Percentiles rank a stretch among this genome's conserved stretches.
These are phyloP conservation scores for Tychaedon coryphoeus DNA, from an alignment of 2,113 vertebrate genomes.

Conservation along the genomic window DNA sequence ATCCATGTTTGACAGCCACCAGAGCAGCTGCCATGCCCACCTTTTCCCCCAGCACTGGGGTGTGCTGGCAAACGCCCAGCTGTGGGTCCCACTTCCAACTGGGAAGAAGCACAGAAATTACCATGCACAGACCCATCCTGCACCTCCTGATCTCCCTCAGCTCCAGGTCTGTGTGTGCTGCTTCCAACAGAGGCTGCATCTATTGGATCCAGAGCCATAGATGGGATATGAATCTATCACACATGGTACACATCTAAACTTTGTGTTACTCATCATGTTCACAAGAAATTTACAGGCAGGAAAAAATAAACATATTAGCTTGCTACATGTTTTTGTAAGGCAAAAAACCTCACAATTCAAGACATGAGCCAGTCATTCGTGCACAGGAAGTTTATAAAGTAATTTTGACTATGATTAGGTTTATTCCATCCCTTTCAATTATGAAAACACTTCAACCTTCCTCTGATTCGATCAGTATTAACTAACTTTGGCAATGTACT, in stretches of 20 bases:
- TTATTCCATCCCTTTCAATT: not conserved
- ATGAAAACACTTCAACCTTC: not conserved
- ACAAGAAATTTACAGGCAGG: constrained; percentile 7
- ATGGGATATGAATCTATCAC: not conserved
- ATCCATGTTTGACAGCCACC: not conserved
- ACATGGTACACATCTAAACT: not conserved
- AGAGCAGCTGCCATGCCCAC: not conserved
- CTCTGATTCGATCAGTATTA: not conserved
- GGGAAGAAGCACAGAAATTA: not conserved
- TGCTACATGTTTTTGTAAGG: not conserved
- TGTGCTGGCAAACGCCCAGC: not conserved
- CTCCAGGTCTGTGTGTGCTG: not conserved
- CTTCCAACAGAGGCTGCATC: not conserved
- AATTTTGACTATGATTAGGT: not conserved
- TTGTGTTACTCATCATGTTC: not conserved
- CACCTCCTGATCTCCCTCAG: not conserved
- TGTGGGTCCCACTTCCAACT: not conserved
- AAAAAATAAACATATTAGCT: not conserved
- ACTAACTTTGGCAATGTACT: not conserved
- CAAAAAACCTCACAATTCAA: not conserved
- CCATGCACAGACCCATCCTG: not conserved
- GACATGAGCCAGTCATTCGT: not conserved
- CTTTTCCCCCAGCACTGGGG: not conserved
- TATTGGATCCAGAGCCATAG: not conserved
- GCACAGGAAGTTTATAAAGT: not conserved